phyloP scores from a whole-genome alignment of 2,888 invertebrate species.

The Onthophagus sagittarius region DNA sequence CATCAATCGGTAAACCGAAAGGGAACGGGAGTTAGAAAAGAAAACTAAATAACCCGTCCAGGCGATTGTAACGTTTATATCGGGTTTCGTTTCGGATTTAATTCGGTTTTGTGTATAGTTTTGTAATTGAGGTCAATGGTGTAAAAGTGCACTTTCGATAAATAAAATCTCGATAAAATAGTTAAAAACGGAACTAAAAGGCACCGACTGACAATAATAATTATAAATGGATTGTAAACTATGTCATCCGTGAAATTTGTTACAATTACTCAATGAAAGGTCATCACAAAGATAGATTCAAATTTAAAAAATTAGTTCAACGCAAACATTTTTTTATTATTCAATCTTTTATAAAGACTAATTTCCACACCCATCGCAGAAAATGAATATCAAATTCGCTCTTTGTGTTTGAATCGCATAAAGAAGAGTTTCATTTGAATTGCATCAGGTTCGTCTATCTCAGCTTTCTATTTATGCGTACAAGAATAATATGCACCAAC shows the following conservation, averaged over 20 bases:
- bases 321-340: too few relatives aligned
- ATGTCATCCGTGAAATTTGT: background rate
- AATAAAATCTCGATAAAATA: background rate
- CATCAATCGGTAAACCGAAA: background rate
- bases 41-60: background rate
- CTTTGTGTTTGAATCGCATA: background rate
- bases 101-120: background rate
- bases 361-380: background rate
- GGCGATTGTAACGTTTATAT: background rate
- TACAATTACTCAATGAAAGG: background rate
- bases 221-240: background rate
- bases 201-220: background rate
- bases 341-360: background rate
- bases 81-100: too few relatives aligned
- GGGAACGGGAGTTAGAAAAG: background rate
- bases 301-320: too few relatives aligned
- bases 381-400: background rate
- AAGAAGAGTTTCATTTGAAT: background rate
- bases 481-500: too few relatives aligned
- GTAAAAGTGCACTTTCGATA: background rate
- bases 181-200: background rate
- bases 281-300: background rate
- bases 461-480: background rate
- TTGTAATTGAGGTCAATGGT: background rate
- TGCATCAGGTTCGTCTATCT: background rate